Evolutionary conservation across 2,113 vertebrate species (phyloP).

Genomic region (Callithrix jacchus): DNA sequence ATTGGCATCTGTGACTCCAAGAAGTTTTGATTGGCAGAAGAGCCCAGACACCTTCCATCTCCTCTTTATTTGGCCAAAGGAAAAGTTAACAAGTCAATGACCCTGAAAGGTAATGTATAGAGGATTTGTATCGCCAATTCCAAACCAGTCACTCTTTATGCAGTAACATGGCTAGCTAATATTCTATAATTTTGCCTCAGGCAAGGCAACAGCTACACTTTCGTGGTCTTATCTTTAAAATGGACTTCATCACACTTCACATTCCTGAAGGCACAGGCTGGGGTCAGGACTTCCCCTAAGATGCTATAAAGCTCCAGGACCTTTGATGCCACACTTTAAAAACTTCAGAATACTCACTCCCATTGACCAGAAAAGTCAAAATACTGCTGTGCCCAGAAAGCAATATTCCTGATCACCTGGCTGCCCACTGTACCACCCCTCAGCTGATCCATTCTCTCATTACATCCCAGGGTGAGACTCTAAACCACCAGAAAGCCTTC

Average conservation of each 20-base stretch:
- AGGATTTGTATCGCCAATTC: neutral
- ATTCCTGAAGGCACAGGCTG: neutral
- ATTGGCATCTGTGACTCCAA: neutral
- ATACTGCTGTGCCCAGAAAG: neutral
- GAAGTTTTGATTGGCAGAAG: slow-evolving; percentile 36
- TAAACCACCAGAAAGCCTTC: neutral
- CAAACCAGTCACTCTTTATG: neutral
- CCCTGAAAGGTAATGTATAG: neutral
- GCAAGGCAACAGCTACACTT: neutral
- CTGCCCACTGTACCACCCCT: neutral
- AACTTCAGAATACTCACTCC: neutral
- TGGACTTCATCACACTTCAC: neutral
- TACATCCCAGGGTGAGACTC: neutral
- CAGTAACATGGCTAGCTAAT: neutral
- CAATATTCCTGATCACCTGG: neutral
- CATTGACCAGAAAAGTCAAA: neutral
- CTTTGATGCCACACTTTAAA: neutral
- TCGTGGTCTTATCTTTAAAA: slow-evolving; percentile 12
- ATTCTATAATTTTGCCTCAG: neutral
- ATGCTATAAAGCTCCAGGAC: neutral
- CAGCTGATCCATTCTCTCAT: neutral
- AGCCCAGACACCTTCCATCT: neutral
- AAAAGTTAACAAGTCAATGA: slow-evolving; percentile 21
- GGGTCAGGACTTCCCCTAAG: neutral
- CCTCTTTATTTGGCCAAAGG: neutral